Conservation (phyloP, 2,113 vertebrate genomes). For the Psittacus erithacus region DNA sequence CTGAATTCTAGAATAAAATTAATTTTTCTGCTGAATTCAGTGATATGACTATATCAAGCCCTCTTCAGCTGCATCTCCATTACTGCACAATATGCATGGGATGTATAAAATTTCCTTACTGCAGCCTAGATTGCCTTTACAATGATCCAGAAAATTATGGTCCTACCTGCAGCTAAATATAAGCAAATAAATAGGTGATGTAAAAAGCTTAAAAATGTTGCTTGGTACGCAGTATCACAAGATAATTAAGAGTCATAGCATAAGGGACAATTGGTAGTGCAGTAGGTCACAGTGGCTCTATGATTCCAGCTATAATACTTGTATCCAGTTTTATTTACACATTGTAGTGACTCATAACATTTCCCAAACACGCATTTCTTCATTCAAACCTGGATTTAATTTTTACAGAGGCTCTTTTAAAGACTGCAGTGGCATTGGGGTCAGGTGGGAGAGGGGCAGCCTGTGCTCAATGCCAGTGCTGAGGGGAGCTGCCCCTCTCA, state of each 20-base stretch:
- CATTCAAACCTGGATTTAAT: not conserved
- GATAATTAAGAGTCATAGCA: not conserved
- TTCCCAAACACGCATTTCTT: not conserved
- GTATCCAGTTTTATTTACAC: not conserved
- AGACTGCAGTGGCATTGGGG: not conserved
- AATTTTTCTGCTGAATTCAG: not conserved
- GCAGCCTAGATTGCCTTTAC: not conserved
- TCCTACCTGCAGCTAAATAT: not conserved
- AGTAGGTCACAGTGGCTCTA: not conserved
- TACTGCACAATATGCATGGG: not conserved
- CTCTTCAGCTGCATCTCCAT: not conserved
- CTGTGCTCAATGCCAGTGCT: not conserved
- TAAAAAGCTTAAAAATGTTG: not conserved
- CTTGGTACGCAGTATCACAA: not conserved
- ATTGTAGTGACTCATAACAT: not conserved
- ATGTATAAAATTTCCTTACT: not conserved
- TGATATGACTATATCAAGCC: not conserved
- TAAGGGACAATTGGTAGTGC: not conserved
- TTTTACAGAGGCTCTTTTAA: not conserved
- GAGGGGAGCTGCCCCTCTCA: not conserved
- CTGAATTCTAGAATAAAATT: not conserved
- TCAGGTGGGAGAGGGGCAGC: fast-evolving
- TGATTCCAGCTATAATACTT: fast-evolving
- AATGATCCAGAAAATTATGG: not conserved
- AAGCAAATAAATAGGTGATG: not conserved